Base-by-base conservation (phyloP, 2,888 invertebrate species). In the Dasysyrphus tricinctus region DNA sequence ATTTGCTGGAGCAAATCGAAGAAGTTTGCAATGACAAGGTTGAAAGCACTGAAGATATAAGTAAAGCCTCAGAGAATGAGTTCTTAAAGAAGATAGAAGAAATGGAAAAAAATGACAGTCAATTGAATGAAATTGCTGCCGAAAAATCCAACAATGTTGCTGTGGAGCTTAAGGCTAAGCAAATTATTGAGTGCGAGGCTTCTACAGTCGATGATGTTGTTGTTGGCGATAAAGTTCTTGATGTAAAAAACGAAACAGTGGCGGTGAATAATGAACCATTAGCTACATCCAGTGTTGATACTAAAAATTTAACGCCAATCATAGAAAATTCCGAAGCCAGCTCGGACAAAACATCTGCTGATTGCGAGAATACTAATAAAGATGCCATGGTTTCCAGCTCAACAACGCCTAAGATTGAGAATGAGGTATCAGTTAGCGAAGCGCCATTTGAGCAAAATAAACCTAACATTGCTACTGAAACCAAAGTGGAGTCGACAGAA, bases 31-130 rank as follows among this genome's bases (percentile, higher is more conserved):
- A 87, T 47, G 88, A 88, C 54, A 87, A 88, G 7, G 9, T 75
- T 7, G 37, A 65, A 47, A 69, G 75, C 9, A 61, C 77, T 4
- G 84, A 79, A 49, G 86, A 84, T 12, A 87, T 88, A 34, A 84
- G 81, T 59, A 73, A 88, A 54, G 59, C 83, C 0, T 85, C 88
- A 1, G 88, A 89, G 34, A 76, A 88, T 16, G 88, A 89, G 42
- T 89, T 89, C 42, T 47, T 89, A n/a, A 88, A 88, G 34, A 86
- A 88, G 54, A 77, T 88, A 9, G 88, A 88, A 34, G 88, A 88
- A 77, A 83, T 86, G 24, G 80, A 88, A 73, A 72, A 61, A 19
- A 70, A 16, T 14, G 76, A 70, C 8, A 14, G 9, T 14, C 3
- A 44, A 29, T 19, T 29, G 2, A 59, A 12, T 19, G 42, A 7